A percentile compares a stretch with the other conserved stretches of the same genome.
Evolutionary conservation across 2,797 vertebrate genomes (phyloP).

Genomic region (Orientallactaga sibirica): DNA sequence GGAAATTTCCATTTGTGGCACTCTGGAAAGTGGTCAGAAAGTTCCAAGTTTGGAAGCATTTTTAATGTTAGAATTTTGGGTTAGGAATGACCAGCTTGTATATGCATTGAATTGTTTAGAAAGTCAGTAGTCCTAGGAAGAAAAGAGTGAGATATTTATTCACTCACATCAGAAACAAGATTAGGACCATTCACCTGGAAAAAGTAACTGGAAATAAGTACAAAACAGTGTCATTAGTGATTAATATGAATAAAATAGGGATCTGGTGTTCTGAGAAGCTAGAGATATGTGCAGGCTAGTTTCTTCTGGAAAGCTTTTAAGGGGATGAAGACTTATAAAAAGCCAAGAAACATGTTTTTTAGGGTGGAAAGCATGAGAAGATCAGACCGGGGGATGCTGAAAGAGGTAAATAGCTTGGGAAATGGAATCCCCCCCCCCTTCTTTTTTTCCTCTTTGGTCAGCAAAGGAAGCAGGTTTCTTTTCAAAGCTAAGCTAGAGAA

Average conservation of each 20-base stretch:
- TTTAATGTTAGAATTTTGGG: neutral
- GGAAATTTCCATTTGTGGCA: neutral
- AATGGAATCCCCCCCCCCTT: neutral
- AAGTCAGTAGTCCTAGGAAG: neutral
- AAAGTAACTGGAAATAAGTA: neutral
- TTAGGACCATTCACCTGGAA: neutral
- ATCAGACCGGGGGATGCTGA: neutral
- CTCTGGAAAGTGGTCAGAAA: neutral
- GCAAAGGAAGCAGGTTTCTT: neutral
- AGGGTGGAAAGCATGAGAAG: neutral
- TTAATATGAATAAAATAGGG: neutral
- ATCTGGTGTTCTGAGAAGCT: neutral
- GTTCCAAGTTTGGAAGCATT: neutral
- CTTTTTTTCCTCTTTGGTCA: neutral
- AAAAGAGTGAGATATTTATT: neutral
- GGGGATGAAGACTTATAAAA: neutral
- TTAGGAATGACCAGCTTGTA: neutral
- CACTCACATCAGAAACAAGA: neutral
- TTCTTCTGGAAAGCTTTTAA: neutral
- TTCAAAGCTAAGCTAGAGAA: conserved; percentile 45
- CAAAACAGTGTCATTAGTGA: neutral
- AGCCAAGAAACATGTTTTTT: neutral
- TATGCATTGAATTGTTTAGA: neutral
- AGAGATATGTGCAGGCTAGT: neutral
- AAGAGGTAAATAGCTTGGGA: neutral